Base-by-base conservation (phyloP, 1,140 invertebrate genomes). In the Tetranychus cinnabarinus region DNA sequence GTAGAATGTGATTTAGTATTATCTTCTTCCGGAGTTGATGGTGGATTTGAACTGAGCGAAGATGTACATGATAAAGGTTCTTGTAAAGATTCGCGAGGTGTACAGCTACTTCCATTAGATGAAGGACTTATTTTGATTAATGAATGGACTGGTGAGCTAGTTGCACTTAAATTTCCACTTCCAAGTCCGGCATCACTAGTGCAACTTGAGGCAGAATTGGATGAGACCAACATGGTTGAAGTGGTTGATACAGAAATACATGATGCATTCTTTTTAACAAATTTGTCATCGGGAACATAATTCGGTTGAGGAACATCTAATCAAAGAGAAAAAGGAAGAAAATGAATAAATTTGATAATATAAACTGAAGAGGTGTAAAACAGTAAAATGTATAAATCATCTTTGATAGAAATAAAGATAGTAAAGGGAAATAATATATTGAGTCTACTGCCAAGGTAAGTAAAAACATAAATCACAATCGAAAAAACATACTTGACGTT, bases 11-110 rank as follows among this genome's bases (percentile, higher is more conserved):
- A 8, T 23, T 33, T 52, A 8, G 6, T 82, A 63, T 84, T 81
- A 67, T 85, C 82, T 50, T 83, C 83, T 70, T 80, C 81, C n/a
- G 73, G 68, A 7, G 66, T 68, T 61, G 60, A 69, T 62, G 61
- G 69, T 66, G 66, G 69, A 59, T 58, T 69, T 60, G 34, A 33
- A 8, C 23, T 66, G 48, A 34, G n/a, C 3, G 59, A 60, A 8
- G 59, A 60, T 15, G 33, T 42, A 35, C 45, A 36, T 13, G 60
- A 61, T 34, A 31, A 46, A 5, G 23, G 58, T 35, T 46, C 39
- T 15, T 31, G 35, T 36, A 39, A n/a, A 36, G 56, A 57, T n/a
- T 39, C 56, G 37, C 6, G 55, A 60, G 34, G 42, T 35, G 52
- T 55, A 47, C 45, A 31, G 13, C 47, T 56, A 42, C 56, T 55